Conservation (phyloP, 2,888 invertebrate genomes). For the Zonitis immaculata region DNA sequence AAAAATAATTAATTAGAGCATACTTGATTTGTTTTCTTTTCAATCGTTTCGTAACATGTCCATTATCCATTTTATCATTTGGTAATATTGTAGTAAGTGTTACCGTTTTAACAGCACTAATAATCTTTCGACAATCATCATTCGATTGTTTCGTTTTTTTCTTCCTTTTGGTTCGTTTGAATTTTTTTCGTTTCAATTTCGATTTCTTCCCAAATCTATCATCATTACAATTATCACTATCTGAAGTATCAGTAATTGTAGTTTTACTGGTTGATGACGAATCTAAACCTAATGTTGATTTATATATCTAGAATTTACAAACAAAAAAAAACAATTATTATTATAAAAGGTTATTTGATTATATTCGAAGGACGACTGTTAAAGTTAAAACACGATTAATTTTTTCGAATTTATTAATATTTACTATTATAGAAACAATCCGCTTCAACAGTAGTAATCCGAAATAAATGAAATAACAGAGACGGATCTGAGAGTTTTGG, state of each 20-base stretch:
- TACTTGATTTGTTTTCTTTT: slow-evolving; percentile 34
- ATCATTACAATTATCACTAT: slow-evolving; percentile 5
- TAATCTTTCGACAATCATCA: too few relatives aligned
- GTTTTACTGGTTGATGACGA: slow-evolving; percentile 33
- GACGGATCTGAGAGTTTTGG: too few relatives aligned
- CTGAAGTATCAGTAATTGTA: slow-evolving; percentile 19
- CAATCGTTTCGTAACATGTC: slow-evolving; percentile 20
- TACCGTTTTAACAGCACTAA: slow-evolving; percentile 27
- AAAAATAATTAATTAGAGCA: slow-evolving; percentile 7
- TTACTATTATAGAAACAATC: too few relatives aligned
- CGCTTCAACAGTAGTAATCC: too few relatives aligned
- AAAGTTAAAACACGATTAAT: neutral
- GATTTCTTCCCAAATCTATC: slow-evolving; percentile 17
- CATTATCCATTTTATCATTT: slow-evolving; percentile 30
- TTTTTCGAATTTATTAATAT: too few relatives aligned
- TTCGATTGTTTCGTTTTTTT: slow-evolving; percentile 17
- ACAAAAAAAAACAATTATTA: neutral
- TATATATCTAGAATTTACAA: slow-evolving; percentile 50
- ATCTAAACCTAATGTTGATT: slow-evolving; percentile 54
- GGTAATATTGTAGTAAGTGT: slow-evolving; percentile 43
- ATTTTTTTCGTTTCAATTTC: slow-evolving; percentile 25
- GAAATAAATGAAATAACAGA: too few relatives aligned
- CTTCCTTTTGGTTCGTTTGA: slow-evolving; percentile 24
- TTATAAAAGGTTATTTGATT: neutral
- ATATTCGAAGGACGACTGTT: slow-evolving; percentile 12